Base-by-base conservation (phyloP, 2,888 invertebrate genomes). In the Chelonus formosanus region DNA sequence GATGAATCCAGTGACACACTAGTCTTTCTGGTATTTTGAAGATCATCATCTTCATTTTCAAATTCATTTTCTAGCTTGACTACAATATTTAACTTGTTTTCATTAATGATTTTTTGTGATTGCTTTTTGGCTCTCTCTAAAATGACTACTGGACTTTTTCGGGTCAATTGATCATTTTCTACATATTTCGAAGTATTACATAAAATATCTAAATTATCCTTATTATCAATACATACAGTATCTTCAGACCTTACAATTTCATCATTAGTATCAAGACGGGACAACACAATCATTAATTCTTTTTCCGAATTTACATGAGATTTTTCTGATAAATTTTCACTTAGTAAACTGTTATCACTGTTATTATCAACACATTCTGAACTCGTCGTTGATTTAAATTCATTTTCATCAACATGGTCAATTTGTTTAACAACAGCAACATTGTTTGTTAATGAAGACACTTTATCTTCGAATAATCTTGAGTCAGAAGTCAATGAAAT, bases 401-500 rank as follows among this genome's bases (percentile, higher is more conserved):
- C 7, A n/a, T 67, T 40, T 3, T 53, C 57, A 7, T 61, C 53
- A 20, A 32, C 32, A 54, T 34, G 3, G 34, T 43, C 36, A 10
- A 35, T 3, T 3, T 48, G 5, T 10, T 43, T 20, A 43, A 8
- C 10, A 5, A 7, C 2, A 58, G 34, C 10, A 48, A 48, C 40
- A 40, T 47, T 20, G 20, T 20, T 7, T n/a, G 31, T 40, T 3
- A 31, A 4, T 34, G 10, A 6, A 20, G 43, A 20, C 35, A 53
- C 53, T 3, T 58, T 52, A 3, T 68, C 67, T 8, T 70, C 73
- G 48, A 70, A 71, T 8, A 71, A 63, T 8, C 75, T 71, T 6
- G 73, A 72, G 54, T 76, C 76, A 3, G 78, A 74, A 0, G 80
- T 81, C 10, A 84, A 70, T 0, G 81, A 83, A 43, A 84, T 80